phyloP scores from a whole-genome alignment of 1,140 invertebrate species.

The Lasioglossum albipes region DNA sequence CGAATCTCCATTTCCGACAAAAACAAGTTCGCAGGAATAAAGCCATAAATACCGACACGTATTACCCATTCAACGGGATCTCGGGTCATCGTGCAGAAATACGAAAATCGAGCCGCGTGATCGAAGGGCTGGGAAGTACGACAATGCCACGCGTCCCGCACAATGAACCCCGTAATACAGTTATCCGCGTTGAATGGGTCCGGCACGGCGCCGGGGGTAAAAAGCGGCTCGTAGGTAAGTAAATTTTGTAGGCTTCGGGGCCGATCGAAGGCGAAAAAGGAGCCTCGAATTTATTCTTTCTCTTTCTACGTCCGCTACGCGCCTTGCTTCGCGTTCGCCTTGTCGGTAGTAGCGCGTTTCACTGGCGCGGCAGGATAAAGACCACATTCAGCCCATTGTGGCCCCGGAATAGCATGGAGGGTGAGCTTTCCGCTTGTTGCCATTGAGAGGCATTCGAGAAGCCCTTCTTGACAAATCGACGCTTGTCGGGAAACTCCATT shows the following conservation, averaged over 20 bases:
- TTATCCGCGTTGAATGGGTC: constrained; percentile 70
- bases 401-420: constrained; percentile 64
- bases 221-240: constrained; percentile 69
- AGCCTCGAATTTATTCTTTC: constrained; percentile 48
- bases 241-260: constrained; percentile 75
- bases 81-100: constrained; percentile 15
- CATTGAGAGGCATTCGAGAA: constrained; percentile 74
- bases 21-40: no score
- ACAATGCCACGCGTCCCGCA: constrained; percentile 42
- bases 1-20: no score
- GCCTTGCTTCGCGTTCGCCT: background rate
- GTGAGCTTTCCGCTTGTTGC: constrained; percentile 77
- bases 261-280: constrained; percentile 37
- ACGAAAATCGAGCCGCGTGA: background rate
- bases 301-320: constrained; percentile 17
- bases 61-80: background rate
- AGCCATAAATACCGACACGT: background rate
- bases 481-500: constrained; percentile 76
- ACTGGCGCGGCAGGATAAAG: constrained; percentile 61
- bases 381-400: constrained; percentile 73
- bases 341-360: constrained; percentile 25
- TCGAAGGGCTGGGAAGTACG: constrained; percentile 22
- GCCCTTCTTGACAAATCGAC: constrained; percentile 78
- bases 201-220: constrained; percentile 46
- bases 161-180: constrained; percentile 66